These are phyloP conservation scores for Enteromius paludinosus DNA, from an alignment of 2,797 vertebrate species.

Conservation along the genomic window DNA sequence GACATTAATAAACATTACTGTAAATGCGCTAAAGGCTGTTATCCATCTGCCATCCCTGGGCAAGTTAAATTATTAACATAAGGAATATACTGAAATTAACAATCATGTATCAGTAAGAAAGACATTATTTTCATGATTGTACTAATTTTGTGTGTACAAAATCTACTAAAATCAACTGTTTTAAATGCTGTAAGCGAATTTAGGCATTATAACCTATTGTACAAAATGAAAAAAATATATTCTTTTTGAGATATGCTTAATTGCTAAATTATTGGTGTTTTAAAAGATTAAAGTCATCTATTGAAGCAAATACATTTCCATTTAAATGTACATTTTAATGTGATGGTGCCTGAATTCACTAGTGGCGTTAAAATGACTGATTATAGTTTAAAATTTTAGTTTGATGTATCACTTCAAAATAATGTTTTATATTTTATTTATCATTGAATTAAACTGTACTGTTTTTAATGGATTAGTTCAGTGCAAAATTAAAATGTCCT, in stretches of 20 bases:
- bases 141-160: neutral
- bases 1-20: constrained; percentile 22
- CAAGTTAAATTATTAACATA: neutral
- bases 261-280: neutral
- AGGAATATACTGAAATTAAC: neutral
- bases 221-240: neutral
- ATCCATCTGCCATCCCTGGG: neutral
- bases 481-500: no score
- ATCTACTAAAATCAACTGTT: neutral
- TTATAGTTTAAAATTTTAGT: no score
- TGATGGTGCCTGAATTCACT: no score
- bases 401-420: no score
- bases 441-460: no score
- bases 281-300: neutral
- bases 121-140: neutral
- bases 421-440: no score
- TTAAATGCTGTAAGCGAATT: neutral
- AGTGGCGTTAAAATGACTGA: no score
- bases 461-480: no score
- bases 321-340: no score
- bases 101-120: neutral
- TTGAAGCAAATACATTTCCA: no score
- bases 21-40: constrained; percentile 1
- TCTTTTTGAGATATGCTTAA: neutral
- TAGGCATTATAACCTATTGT: neutral